Percentiles rank a stretch among this genome's conserved stretches.
Evolutionary conservation across 2,113 vertebrate genomes (phyloP).

Genomic region (Lamprologus tigripictilis): DNA sequence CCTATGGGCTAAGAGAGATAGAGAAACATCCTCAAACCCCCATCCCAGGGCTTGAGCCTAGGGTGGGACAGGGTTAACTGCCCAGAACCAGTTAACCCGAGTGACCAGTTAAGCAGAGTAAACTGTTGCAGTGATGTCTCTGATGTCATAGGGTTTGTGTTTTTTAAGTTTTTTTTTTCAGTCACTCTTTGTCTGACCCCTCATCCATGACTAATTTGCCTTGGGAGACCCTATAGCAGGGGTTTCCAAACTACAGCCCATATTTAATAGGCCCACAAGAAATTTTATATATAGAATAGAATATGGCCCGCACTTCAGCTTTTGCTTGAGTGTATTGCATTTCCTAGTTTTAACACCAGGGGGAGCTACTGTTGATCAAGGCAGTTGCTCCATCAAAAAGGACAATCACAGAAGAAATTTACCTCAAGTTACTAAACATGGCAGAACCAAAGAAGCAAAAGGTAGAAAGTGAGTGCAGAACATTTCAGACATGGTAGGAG

Average conservation of each 20-base stretch:
- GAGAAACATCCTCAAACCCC: not conserved
- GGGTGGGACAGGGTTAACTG: not conserved
- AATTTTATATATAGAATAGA: not conserved
- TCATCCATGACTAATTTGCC: not conserved
- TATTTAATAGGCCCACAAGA: not conserved
- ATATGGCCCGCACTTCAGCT: not conserved
- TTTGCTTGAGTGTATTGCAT: not conserved
- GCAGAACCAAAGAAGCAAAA: not conserved
- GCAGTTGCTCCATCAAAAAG: not conserved
- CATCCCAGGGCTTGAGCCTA: not conserved
- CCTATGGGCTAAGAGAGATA: not conserved
- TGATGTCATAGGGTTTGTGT: not conserved
- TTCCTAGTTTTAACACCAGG: not conserved
- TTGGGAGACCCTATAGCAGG: not conserved
- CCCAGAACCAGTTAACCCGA: not conserved
- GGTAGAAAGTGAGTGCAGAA: not conserved
- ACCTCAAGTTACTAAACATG: not conserved
- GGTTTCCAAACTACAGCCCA: not conserved
- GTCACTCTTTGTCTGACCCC: not conserved
- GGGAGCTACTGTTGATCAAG: not conserved
- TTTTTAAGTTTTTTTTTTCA: not conserved
- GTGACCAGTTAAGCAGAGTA: not conserved
- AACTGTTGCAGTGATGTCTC: not conserved
- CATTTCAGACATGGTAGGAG: rapidly evolving
- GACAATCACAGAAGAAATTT: not conserved